Base-by-base conservation (phyloP, 2,888 invertebrate genomes). In the Eucriotettix oculatus region DNA sequence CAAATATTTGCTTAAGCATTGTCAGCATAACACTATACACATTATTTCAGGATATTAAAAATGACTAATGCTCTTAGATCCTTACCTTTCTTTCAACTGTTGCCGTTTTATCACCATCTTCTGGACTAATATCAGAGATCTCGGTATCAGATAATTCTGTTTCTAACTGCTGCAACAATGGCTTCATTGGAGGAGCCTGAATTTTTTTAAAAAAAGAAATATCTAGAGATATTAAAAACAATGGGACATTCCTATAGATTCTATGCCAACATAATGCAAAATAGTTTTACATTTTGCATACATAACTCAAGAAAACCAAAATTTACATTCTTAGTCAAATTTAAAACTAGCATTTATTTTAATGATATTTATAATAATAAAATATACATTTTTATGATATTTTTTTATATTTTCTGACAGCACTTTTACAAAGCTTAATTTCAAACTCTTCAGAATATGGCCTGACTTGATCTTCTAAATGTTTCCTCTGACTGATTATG, bases 141-240 rank as follows among this genome's bases (percentile, higher is more conserved):
- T 92, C 91, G 58, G 90, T 89, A 71, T 92, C 91, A 11, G 90
- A 90, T 64, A 89, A 79, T 77, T 88, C 88, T 14, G 86, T 83
- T 72, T 87, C 87, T 73, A 80, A 79, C 72, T 73, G 82, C 75
- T 74, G 80, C 59, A 85, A 74, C 29, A 83, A 74, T 58, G 87
- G 87, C 63, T 87, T 87, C 12, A 68, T 66, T 1, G 84, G 85
- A 60, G 87, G 84, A 3, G 63, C 61, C 55, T 60, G 54, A 43
- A 54, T 5, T 29, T 29, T 29, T 29, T 29, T 29, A 5, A 29
- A 29, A 14, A 42, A 48, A 42, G 0, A 1, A 11, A 11, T 40
- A n/a, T 41, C 11, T 42, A 59, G 43, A 55, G 10, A 16, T 48
- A 63, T 62, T 16, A 29, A 10, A 54, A 54, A 10, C 3, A 10